These are phyloP conservation scores for Napeogenes inachia DNA, from an alignment of 2,888 invertebrate species.

Conservation along the genomic window DNA sequence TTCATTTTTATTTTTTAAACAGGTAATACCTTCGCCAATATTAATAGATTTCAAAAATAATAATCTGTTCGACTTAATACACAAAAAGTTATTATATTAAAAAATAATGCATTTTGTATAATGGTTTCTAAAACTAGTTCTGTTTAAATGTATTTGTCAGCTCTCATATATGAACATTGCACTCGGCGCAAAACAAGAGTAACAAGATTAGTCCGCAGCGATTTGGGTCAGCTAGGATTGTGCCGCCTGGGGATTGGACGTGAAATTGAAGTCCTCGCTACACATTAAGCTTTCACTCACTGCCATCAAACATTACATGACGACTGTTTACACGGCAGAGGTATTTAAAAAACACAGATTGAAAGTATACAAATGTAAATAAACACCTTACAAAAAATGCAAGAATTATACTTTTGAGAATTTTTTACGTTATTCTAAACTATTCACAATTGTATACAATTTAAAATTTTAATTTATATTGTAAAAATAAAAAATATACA, in stretches of 20 bases:
- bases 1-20: no score
- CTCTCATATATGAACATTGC: neutral
- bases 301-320: constrained; percentile 20
- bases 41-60: no score
- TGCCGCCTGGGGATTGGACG: constrained; percentile 19
- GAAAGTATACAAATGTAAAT: no score
- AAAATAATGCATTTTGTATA: no score
- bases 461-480: no score
- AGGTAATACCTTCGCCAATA: no score
- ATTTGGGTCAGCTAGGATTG: constrained; percentile 21
- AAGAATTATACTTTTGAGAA: no score
- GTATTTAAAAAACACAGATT: no score
- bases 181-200: constrained; percentile 2
- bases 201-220: constrained; percentile 16
- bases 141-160: constrained; percentile 1
- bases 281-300: constrained; percentile 23
- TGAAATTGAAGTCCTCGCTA: constrained; percentile 22
- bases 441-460: no score
- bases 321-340: constrained; percentile 12
- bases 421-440: no score
- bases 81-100: neutral
- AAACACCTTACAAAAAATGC: no score
- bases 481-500: no score
- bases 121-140: neutral
- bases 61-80: neutral